These are phyloP conservation scores for Idris sp. DNA, from an alignment of 1,140 invertebrate genomes.

Conservation along the genomic window DNA sequence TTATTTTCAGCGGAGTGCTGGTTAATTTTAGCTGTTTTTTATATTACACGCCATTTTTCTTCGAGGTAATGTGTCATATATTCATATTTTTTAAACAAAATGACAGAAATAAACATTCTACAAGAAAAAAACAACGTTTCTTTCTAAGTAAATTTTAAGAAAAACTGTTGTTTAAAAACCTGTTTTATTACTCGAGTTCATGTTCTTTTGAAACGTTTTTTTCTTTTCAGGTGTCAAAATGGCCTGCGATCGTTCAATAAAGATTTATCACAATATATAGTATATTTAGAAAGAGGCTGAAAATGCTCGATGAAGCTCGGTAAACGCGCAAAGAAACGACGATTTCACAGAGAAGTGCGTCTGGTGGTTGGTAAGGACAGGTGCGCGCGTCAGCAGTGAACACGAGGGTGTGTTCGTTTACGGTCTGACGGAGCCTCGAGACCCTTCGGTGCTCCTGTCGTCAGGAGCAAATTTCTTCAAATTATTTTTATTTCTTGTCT, in stretches of 20 bases:
- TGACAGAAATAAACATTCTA: too few relatives aligned
- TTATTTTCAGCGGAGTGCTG: slow-evolving; percentile 18
- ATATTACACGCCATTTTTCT: slow-evolving; percentile 7
- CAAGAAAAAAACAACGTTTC: too few relatives aligned
- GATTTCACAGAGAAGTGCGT: slow-evolving; percentile 58
- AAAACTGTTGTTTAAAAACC: too few relatives aligned
- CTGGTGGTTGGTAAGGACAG: slow-evolving; percentile 55
- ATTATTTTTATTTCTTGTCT: too few relatives aligned
- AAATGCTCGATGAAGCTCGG: slow-evolving; percentile 47
- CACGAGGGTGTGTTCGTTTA: slow-evolving; percentile 55
- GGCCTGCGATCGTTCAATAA: slow-evolving; percentile 39
- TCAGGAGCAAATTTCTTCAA: slow-evolving; percentile 39
- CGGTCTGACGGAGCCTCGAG: slow-evolving; percentile 36
- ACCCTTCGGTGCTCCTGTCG: slow-evolving; percentile 30
- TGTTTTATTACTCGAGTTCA: too few relatives aligned
- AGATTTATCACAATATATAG: slow-evolving; percentile 24
- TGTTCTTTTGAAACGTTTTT: too few relatives aligned
- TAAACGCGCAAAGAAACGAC: slow-evolving; percentile 47
- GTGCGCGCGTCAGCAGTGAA: slow-evolving; percentile 42
- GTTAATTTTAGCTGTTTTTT: slow-evolving; percentile 17
- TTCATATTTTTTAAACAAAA: too few relatives aligned
- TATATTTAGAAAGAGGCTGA: slow-evolving; percentile 53
- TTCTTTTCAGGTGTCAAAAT: too few relatives aligned
- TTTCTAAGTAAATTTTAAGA: too few relatives aligned
- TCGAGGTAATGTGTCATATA: too few relatives aligned